Evolutionary conservation across 1,140 invertebrate species (phyloP).

Genomic region (Sycobia sp.): DNA sequence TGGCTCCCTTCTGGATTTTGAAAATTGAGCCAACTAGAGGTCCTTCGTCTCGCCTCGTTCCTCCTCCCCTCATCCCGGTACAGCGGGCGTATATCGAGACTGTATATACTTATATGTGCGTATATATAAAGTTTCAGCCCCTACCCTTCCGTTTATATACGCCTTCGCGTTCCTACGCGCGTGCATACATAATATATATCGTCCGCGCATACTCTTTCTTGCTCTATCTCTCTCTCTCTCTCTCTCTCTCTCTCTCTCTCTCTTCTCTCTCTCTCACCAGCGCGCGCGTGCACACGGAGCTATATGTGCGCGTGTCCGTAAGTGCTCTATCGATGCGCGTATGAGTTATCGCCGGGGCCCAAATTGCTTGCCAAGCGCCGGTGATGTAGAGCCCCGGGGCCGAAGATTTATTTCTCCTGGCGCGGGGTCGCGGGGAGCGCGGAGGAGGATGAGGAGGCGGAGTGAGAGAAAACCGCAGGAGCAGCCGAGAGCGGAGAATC

Average conservation of each 20-base stretch:
- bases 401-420: constrained; percentile 55
- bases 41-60: not conserved
- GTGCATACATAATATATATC: constrained; percentile 49
- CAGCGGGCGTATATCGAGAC: too few species aligned
- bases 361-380: constrained; percentile 58
- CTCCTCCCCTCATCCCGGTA: too few species aligned
- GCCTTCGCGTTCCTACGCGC: constrained; percentile 23
- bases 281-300: constrained; percentile 32
- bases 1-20: constrained; percentile 16
- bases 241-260: too few species aligned
- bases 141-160: not conserved
- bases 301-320: constrained; percentile 11
- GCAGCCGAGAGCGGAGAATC: constrained; percentile 15
- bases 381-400: constrained; percentile 57
- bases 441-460: too few species aligned
- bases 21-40: constrained; percentile 24
- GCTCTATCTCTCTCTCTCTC: too few species aligned
- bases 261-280: too few species aligned
- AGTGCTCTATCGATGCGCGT: constrained; percentile 56
- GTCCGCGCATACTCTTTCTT: not conserved
- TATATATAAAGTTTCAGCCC: too few species aligned
- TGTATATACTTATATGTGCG: too few species aligned
- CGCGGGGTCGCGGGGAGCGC: too few species aligned
- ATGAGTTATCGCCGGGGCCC: constrained; percentile 59
- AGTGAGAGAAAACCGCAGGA: too few species aligned